Percentiles rank a stretch among this genome's conserved stretches.
These are phyloP conservation scores for Epirrhoe alternata DNA, from an alignment of 2,888 invertebrate genomes.

Conservation along the genomic window DNA sequence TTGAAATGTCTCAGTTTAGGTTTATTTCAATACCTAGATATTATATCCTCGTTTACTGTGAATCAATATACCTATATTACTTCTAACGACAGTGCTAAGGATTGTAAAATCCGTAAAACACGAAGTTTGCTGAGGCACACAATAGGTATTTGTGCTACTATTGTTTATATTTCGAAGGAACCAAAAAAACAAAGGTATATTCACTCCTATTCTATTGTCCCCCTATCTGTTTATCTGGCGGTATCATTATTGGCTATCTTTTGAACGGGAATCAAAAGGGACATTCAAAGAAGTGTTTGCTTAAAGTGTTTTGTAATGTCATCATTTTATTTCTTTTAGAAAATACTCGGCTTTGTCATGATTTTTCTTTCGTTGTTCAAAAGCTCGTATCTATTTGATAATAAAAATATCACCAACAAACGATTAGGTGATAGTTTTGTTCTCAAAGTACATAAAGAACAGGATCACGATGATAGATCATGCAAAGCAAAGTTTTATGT, in stretches of 20 bases:
- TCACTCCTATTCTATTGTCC: conserved; percentile 38
- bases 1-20: background rate
- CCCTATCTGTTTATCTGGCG: conserved; percentile 29
- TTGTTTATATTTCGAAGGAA: background rate
- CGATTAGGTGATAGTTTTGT: too few relatives aligned
- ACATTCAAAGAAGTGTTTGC: conserved; percentile 34
- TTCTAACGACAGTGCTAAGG: too few relatives aligned
- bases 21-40: background rate
- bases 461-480: too few relatives aligned
- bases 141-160: too few relatives aligned
- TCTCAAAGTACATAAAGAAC: too few relatives aligned
- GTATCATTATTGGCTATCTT: conserved; percentile 56
- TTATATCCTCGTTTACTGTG: background rate
- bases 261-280: conserved; percentile 51
- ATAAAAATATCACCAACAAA: too few relatives aligned
- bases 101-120: too few relatives aligned
- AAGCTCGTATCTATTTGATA: too few relatives aligned
- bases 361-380: too few relatives aligned
- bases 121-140: too few relatives aligned
- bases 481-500: too few relatives aligned
- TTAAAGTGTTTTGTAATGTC: conserved; percentile 22
- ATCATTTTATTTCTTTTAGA: conserved; percentile 9
- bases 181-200: background rate
- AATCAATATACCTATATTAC: too few relatives aligned
- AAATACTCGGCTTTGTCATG: background rate